Evolutionary conservation across 2,797 vertebrate species (phyloP).

Genomic region (Tiaroga cobitis): DNA sequence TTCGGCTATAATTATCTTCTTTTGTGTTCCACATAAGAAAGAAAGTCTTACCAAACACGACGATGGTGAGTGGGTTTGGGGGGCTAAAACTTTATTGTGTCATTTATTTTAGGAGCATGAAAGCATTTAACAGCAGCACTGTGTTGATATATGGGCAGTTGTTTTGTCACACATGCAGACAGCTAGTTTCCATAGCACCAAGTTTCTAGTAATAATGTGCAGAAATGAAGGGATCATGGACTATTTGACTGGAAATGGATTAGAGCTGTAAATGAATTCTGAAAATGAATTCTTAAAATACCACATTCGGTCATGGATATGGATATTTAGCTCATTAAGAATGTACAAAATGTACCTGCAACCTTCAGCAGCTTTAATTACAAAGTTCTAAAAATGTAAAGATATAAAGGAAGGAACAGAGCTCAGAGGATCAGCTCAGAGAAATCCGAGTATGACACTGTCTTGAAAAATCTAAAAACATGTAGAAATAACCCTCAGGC

Average conservation of each 20-base stretch:
- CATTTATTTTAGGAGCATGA: neutral
- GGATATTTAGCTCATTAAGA: constrained; percentile 24
- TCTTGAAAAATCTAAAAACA: constrained; percentile 9
- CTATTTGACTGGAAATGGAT: constrained; percentile 4
- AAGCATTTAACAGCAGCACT: constrained; percentile 6
- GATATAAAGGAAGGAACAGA: neutral
- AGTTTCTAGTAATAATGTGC: neutral
- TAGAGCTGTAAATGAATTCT: constrained; percentile 24
- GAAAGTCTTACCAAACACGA: neutral
- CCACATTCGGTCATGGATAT: neutral
- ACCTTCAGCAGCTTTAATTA: neutral
- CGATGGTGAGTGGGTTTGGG: too few species aligned
- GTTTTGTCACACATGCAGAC: constrained; percentile 7
- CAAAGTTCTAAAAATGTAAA: neutral
- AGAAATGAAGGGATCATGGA: neutral
- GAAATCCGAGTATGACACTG: neutral
- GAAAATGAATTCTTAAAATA: constrained; percentile 17
- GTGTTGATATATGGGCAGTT: constrained; percentile 20
- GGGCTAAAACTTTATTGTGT: neutral
- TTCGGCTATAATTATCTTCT: neutral
- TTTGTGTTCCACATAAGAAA: neutral
- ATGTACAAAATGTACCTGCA: constrained; percentile 18
- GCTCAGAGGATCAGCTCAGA: neutral
- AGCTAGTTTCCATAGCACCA: constrained; percentile 43
- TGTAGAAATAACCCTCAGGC: constrained; percentile 42